These are phyloP conservation scores for Aepyceros melampus DNA, from an alignment of 2,113 vertebrate genomes.

Conservation along the genomic window DNA sequence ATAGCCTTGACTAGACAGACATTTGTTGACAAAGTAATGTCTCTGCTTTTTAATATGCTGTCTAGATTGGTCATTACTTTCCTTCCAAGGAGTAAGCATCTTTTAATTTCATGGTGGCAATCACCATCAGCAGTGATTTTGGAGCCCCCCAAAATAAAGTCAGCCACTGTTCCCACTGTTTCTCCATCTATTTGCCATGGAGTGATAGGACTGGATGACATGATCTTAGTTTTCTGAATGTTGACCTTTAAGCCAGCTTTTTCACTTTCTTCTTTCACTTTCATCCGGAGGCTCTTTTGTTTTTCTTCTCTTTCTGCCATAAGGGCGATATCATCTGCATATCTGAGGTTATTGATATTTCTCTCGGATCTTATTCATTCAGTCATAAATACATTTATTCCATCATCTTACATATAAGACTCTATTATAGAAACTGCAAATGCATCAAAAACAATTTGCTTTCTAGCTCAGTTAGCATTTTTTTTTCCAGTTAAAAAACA, in stretches of 20 bases:
- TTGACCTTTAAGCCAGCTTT: background rate
- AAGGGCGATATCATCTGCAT: background rate
- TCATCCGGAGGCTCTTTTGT: background rate
- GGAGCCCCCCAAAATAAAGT: background rate
- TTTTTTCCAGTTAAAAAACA: background rate
- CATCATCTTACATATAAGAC: background rate
- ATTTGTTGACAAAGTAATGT: background rate
- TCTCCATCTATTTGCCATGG: background rate
- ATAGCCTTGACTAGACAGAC: background rate
- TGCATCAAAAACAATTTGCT: background rate
- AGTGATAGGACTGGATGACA: background rate
- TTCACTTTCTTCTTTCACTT: background rate
- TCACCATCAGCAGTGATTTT: background rate
- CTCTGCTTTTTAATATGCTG: background rate
- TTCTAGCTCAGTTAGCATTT: background rate
- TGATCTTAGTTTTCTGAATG: background rate
- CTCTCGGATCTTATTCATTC: background rate
- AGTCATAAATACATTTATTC: background rate
- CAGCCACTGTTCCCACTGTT: background rate
- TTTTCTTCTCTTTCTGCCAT: background rate
- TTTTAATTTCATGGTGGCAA: background rate
- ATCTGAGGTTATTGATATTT: background rate
- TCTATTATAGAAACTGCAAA: background rate
- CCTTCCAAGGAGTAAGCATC: background rate
- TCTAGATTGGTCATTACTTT: background rate